Conservation (phyloP, 1,140 invertebrate species). For the Propsilocerus akamusi region DNA sequence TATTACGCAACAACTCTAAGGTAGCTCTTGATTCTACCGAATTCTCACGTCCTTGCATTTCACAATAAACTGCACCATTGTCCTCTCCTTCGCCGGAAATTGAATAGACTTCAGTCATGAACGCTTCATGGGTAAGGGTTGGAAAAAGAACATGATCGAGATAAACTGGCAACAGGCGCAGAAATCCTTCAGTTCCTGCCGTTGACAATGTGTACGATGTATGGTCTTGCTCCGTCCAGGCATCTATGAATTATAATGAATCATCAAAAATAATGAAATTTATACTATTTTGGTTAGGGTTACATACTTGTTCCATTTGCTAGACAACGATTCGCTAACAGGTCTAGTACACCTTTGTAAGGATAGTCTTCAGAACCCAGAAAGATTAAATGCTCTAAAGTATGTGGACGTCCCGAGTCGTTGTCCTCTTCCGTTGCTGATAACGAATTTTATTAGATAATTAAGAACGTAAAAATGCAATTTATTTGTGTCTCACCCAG, state of each 20-base stretch:
- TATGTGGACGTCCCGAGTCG: slow-evolving; percentile 84
- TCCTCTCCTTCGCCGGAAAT: slow-evolving; percentile 72
- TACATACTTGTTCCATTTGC: slow-evolving; percentile 81
- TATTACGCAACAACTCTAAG: slow-evolving; percentile 37
- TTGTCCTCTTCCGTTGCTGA: slow-evolving; percentile 82
- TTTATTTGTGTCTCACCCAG: slow-evolving; percentile 38
- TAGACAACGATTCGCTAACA: slow-evolving; percentile 72
- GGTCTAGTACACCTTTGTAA: slow-evolving; percentile 74
- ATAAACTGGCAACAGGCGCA: slow-evolving; percentile 76
- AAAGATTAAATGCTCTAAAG: slow-evolving; percentile 82
- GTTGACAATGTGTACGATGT: slow-evolving; percentile 80
- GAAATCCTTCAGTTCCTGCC: slow-evolving; percentile 70
- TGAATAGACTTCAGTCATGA: slow-evolving; percentile 81
- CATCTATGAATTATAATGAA: slow-evolving; percentile 6
- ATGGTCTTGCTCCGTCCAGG: slow-evolving; percentile 52
- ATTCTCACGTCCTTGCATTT: slow-evolving; percentile 79
- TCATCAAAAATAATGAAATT: slow-evolving; percentile 5
- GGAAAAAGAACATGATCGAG: slow-evolving; percentile 80
- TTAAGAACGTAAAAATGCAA: slow-evolving; percentile 11
- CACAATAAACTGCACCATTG: slow-evolving; percentile 83
- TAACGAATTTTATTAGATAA: too few species aligned
- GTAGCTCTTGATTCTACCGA: slow-evolving; percentile 48
- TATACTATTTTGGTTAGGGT: slow-evolving; percentile 10
- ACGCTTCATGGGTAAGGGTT: slow-evolving; percentile 58
- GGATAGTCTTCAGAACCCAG: slow-evolving; percentile 80